These are phyloP conservation scores for Temnothorax nylanderi DNA, from an alignment of 1,140 invertebrate genomes.

Conservation along the genomic window DNA sequence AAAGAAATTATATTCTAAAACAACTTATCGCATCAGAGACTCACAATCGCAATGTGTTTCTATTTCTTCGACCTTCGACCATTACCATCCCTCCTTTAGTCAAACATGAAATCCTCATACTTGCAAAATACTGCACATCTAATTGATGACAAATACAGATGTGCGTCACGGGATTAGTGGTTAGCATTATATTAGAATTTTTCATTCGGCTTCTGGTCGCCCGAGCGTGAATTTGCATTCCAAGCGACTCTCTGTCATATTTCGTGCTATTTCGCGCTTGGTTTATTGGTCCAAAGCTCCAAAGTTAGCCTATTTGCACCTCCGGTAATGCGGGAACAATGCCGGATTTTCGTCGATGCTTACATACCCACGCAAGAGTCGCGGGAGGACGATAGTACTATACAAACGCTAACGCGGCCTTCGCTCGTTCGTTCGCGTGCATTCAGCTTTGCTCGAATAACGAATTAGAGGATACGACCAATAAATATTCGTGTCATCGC, in stretches of 20 bases:
- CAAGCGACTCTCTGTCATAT: conserved; percentile 28
- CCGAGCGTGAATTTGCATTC: conserved; percentile 37
- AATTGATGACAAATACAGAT: background rate
- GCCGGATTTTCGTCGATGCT: conserved; percentile 66
- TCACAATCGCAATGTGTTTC: background rate
- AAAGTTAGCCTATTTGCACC: conserved; percentile 65
- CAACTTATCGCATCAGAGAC: background rate
- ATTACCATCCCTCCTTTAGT: too few relatives aligned
- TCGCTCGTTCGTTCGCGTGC: background rate
- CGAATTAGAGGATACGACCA: conserved; percentile 19
- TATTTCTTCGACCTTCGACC: background rate
- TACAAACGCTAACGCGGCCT: conserved; percentile 27
- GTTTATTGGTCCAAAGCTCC: conserved; percentile 59
- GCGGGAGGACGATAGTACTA: conserved; percentile 39
- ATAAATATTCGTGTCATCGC: conserved; percentile 28
- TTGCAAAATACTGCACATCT: background rate
- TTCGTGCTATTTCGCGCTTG: conserved; percentile 48
- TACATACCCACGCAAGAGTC: conserved; percentile 30
- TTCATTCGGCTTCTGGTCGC: conserved; percentile 1
- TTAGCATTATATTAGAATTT: background rate
- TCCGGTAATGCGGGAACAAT: conserved; percentile 49
- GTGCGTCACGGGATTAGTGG: background rate
- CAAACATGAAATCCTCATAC: background rate
- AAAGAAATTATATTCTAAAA: conserved; percentile 59
- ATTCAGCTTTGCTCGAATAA: conserved; percentile 30